Evolutionary conservation across 2,113 vertebrate genomes (phyloP), one percentile per base, ranked within the genome.

Genomic region (Pantherophis guttatus): DNA sequence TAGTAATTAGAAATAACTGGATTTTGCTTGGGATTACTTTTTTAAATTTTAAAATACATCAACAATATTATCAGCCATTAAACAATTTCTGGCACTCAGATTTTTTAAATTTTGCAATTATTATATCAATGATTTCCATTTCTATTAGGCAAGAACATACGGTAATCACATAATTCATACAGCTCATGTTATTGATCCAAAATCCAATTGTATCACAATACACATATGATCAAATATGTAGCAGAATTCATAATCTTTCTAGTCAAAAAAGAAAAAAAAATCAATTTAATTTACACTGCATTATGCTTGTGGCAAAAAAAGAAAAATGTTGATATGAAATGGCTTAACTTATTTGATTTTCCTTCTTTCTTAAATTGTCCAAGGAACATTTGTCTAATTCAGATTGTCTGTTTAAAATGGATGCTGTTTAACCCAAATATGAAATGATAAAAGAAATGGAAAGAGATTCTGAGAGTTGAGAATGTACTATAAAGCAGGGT

Each of bases 191-290:
- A 8, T 58, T 94, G 95, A 54, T 86, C 94, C 92, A 95, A 93
- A 96, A 92, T 75, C 6, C 6, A 33, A 75, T n/a, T 75, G n/a
- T 0, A 90, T 4, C 52, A 55, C 92, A 75, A 62, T 8, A 57
- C 85, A 95, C 94, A 95, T 93, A 94, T 90, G 93, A 90, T 87
- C 59, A 92, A 88, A 91, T n/a, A 96, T 95, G 90, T 87, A 92
- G 91, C 54, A 93, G 90, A 93, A 94, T 88, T 91, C 65, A 91
- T 92, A 95, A n/a, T 95, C 0, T 15, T 88, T 52, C 59, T 88
- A 93, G 95, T 90, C 90, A 93, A 92, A 75, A 95, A 57, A 93
- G 91, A 50, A 93, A 86, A 95, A 95, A 94, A 89, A 94, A 94
- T 13, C 90, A 58, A 54, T 54, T 62, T 54, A 87, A 53, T 87